A percentile compares a stretch with the other conserved stretches of the same genome.
These are phyloP conservation scores for Seriola dumerili DNA, from an alignment of 2,113 vertebrate species.

Conservation along the genomic window DNA sequence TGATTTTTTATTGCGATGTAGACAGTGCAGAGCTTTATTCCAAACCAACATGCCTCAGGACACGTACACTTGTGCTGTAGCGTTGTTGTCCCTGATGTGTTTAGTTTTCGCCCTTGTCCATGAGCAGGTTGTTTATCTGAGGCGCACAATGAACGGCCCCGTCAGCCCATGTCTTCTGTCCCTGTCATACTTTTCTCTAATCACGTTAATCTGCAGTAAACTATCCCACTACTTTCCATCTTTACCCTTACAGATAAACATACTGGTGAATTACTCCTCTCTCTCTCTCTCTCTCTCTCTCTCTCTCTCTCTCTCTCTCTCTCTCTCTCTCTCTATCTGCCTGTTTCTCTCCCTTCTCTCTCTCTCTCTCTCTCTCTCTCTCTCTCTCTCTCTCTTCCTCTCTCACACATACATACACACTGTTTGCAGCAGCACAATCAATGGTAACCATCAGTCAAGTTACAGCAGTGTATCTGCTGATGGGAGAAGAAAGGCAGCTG, in stretches of 20 bases:
- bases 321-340: background rate
- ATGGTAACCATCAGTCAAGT: slow-evolving; percentile 43
- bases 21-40: slow-evolving; percentile 51
- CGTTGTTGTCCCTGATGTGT: slow-evolving; percentile 67
- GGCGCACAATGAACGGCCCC: slow-evolving; percentile 70
- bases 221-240: slow-evolving; percentile 74
- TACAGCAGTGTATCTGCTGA: slow-evolving; percentile 64
- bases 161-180: slow-evolving; percentile 62
- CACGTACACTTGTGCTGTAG: slow-evolving; percentile 81
- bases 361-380: slow-evolving; percentile 40
- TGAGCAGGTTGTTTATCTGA: slow-evolving; percentile 83
- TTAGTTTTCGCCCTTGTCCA: slow-evolving; percentile 73
- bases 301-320: background rate
- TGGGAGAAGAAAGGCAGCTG: slow-evolving; percentile 59
- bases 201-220: slow-evolving; percentile 81
- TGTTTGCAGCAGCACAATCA: slow-evolving; percentile 45
- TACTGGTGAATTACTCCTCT: slow-evolving; percentile 48
- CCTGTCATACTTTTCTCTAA: slow-evolving; percentile 67
- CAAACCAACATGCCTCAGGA: slow-evolving; percentile 71
- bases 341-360: too few relatives aligned
- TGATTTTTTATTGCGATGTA: slow-evolving; percentile 31
- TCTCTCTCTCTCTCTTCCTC: slow-evolving; percentile 20
- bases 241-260: slow-evolving; percentile 70
- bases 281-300: slow-evolving; percentile 24
- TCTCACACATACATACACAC: slow-evolving; percentile 30